phyloP scores from a whole-genome alignment of 2,888 invertebrate genomes.

The Rutpela maculata region DNA sequence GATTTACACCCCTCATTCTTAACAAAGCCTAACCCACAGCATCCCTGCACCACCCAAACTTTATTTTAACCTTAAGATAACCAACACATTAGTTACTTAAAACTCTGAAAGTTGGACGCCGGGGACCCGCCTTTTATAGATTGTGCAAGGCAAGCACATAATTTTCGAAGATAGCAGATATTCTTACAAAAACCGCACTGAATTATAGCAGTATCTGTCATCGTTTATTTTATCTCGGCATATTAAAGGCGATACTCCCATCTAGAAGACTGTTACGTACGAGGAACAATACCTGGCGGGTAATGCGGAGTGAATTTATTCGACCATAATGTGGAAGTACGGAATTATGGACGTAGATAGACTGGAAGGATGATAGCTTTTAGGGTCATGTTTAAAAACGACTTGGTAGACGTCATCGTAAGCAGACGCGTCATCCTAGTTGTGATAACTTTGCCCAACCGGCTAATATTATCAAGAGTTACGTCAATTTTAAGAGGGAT shows the following conservation, averaged over 20 bases:
- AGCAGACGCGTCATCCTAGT: not conserved
- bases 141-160: conserved; percentile 46
- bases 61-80: not conserved
- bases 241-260: not conserved
- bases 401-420: not conserved
- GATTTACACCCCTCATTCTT: not conserved
- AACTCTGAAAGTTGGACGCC: not conserved
- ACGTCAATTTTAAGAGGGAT: too few species aligned
- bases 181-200: conserved; percentile 42
- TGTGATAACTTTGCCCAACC: too few species aligned
- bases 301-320: not conserved
- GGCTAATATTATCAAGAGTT: too few species aligned
- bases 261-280: conserved; percentile 6
- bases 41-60: not conserved
- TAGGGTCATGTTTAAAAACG: not conserved
- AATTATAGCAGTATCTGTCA: conserved; percentile 50
- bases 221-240: conserved; percentile 43
- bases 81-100: not conserved
- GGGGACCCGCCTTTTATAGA: not conserved
- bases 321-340: not conserved
- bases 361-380: not conserved
- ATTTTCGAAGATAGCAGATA: conserved; percentile 46
- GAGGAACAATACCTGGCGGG: not conserved
- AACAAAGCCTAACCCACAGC: not conserved
- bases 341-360: not conserved